Evolutionary conservation across 2,888 invertebrate species (phyloP), one percentile per base, ranked within the genome.

Genomic region (Uropetala carovei): DNA sequence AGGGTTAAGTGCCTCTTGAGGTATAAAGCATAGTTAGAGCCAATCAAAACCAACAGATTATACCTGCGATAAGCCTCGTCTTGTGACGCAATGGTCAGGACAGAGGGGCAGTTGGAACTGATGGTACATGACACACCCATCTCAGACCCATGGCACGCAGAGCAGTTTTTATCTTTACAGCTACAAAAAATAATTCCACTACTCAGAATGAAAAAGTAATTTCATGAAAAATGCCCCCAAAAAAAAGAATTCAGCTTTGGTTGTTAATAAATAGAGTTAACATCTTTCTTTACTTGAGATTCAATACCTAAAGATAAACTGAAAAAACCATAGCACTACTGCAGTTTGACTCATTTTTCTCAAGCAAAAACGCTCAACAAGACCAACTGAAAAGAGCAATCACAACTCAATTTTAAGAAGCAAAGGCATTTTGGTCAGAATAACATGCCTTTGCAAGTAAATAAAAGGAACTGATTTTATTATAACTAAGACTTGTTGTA

Each of bases 141-240:
- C 92, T 92, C 91, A 83, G 89, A 85, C 16, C 92, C 92, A 92
- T 93, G 93, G 92, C 94, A 94, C 93, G 94, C 94, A 93, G 94
- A 93, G 93, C 94, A 94, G 92, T 94, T 94, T 93, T 94, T 94
- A 93, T 94, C 94, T 93, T 94, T 93, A 93, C 94, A 94, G 93
- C 94, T 94, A 93, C 92, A 93, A 92, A 92, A 86, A 92, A 92
- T 92, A 92, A 92, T 43, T 82, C 68, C 84, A 89, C 91, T 81
- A 82, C 85, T 64, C 81, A 92, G 84, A 56, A 92, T 58, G 58
- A 92, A 43, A 82, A 82, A 59, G 92, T 57, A 92, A 81, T 16
- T 56, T 85, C 27, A 56, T 18, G 10, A 30, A 56, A 56, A 57
- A 56, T 10, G 22, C 43, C 57, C 58, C 85, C 27, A 22, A 22